Conservation (phyloP, 2,113 vertebrate species). For the Misgurnus anguillicaudatus region DNA sequence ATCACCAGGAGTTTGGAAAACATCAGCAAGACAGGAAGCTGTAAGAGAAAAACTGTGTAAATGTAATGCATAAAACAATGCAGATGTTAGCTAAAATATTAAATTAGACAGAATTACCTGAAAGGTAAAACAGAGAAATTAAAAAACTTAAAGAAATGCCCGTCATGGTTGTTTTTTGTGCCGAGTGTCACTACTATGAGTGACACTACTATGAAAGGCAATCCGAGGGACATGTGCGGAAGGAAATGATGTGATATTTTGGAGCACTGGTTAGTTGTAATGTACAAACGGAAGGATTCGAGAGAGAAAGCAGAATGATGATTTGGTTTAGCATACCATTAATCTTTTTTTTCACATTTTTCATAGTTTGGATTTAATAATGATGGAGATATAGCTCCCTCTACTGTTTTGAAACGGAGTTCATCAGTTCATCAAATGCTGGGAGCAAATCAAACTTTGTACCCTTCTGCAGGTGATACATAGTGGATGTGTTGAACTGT, state of each 20-base stretch:
- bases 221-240: not conserved
- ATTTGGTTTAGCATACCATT: no score
- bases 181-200: not conserved
- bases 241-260: conserved; percentile 18
- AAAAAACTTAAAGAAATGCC: not conserved
- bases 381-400: not conserved
- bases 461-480: not conserved
- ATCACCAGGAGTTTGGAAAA: conserved; percentile 34
- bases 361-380: not conserved
- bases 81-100: not conserved
- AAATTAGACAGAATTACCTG: not conserved
- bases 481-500: not conserved
- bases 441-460: not conserved
- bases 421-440: not conserved
- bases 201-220: not conserved
- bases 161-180: not conserved
- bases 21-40: not conserved
- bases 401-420: not conserved
- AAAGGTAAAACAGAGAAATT: not conserved
- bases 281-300: not conserved
- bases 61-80: not conserved
- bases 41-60: not conserved
- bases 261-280: not conserved
- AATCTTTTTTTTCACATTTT: no score
- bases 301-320: not conserved